A percentile compares a stretch with the other conserved stretches of the same genome.
phyloP scores from a whole-genome alignment of 2,888 invertebrate genomes.

The Pteria penguin region DNA sequence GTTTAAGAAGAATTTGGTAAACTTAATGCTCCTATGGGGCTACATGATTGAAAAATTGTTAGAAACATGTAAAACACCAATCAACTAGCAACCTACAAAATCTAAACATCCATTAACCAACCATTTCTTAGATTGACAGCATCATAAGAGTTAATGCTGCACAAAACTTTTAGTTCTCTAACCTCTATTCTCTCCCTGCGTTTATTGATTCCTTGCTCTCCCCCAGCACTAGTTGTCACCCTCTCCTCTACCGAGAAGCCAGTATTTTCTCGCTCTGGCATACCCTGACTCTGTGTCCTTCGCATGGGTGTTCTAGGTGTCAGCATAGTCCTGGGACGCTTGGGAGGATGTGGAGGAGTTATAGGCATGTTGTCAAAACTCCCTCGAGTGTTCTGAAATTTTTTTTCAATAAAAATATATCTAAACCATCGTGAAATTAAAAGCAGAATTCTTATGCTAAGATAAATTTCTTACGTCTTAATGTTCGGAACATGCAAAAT shows the following conservation, averaged over 20 bases:
- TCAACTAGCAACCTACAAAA: neutral
- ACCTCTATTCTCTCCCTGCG: slow-evolving; percentile 68
- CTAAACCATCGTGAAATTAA: no score
- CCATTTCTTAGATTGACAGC: neutral
- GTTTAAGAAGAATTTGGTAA: no score
- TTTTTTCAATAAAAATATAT: no score
- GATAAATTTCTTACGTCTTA: no score
- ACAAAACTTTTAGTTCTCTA: neutral
- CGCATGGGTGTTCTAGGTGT: slow-evolving; percentile 63
- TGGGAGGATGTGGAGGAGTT: slow-evolving; percentile 73
- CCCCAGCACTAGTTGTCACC: slow-evolving; percentile 61
- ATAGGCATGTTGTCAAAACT: slow-evolving; percentile 66
- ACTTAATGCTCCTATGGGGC: no score
- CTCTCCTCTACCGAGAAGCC: slow-evolving; percentile 36
- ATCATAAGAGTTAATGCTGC: neutral
- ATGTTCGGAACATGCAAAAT: no score
- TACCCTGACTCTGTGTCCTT: slow-evolving; percentile 67
- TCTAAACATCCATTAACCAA: neutral
- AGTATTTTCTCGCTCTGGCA: slow-evolving; percentile 54
- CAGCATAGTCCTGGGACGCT: slow-evolving; percentile 58
- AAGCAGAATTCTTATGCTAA: no score
- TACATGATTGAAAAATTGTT: neutral
- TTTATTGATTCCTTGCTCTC: slow-evolving; percentile 53
- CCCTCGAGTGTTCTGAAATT: slow-evolving; percentile 59
- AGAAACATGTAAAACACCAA: neutral